phyloP scores from a whole-genome alignment of 1,140 invertebrate genomes.

The Gryon sp. region DNA sequence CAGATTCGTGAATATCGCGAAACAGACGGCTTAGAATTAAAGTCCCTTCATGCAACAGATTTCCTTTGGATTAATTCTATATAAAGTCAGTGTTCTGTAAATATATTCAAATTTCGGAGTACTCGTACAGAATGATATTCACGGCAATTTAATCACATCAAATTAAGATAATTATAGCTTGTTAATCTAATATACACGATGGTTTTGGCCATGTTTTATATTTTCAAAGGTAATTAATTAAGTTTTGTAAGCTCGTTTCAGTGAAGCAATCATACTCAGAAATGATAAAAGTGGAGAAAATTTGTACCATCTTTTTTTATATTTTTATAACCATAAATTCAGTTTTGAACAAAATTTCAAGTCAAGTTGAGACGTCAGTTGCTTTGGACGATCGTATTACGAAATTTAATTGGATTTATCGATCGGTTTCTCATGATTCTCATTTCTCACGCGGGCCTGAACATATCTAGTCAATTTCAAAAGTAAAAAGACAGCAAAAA shows the following conservation, averaged over 20 bases:
- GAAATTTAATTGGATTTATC: slow-evolving; percentile 79
- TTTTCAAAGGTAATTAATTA: slow-evolving; percentile 9
- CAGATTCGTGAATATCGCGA: slow-evolving; percentile 35
- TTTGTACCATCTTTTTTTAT: no score
- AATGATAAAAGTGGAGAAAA: no score
- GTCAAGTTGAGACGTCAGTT: slow-evolving; percentile 31
- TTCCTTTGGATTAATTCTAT: slow-evolving; percentile 42
- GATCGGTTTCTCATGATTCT: slow-evolving; percentile 73
- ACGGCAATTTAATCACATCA: slow-evolving; percentile 32
- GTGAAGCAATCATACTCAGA: no score
- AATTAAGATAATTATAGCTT: slow-evolving; percentile 16
- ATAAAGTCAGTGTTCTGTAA: slow-evolving; percentile 14
- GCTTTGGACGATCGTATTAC: slow-evolving; percentile 60
- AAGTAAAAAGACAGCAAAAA: no score
- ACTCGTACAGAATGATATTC: background rate
- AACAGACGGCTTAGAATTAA: slow-evolving; percentile 41
- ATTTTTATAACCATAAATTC: slow-evolving; percentile 35
- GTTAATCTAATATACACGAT: background rate
- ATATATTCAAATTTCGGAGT: slow-evolving; percentile 47
- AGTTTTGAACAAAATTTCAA: slow-evolving; percentile 40
- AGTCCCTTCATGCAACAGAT: slow-evolving; percentile 35
- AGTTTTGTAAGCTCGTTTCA: slow-evolving; percentile 2
- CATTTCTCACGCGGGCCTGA: slow-evolving; percentile 64
- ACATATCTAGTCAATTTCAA: slow-evolving; percentile 31
- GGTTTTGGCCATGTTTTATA: background rate